These are phyloP conservation scores for Sericinus montela DNA, from an alignment of 2,888 invertebrate genomes.

Conservation along the genomic window DNA sequence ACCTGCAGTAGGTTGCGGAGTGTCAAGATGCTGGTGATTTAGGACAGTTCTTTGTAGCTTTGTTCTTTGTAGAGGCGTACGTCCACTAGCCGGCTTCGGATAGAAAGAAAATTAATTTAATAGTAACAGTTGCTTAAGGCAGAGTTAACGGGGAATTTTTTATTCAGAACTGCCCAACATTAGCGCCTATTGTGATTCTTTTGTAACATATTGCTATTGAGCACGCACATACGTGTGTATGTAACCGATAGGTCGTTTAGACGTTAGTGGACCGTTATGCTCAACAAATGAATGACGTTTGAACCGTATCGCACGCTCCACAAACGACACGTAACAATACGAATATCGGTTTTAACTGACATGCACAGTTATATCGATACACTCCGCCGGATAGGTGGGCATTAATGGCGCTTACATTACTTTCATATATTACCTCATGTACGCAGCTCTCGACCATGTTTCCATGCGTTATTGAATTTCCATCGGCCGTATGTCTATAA, in stretches of 20 bases:
- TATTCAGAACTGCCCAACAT: no score
- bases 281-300: slow-evolving; percentile 33
- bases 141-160: no score
- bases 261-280: slow-evolving; percentile 21
- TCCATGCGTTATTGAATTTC: slow-evolving; percentile 12
- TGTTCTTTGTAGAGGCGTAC: no score
- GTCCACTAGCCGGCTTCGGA: no score
- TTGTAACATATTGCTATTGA: no score
- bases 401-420: slow-evolving; percentile 13
- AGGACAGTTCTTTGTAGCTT: no score
- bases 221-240: background rate
- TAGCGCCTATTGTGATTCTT: no score
- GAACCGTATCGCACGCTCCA: slow-evolving; percentile 47
- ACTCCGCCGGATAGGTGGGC: slow-evolving; percentile 7
- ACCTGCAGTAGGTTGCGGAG: no score
- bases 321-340: slow-evolving; percentile 27
- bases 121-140: no score
- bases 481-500: slow-evolving; percentile 9
- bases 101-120: no score
- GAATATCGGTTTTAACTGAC: slow-evolving; percentile 23
- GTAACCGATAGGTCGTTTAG: slow-evolving; percentile 16
- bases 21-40: no score
- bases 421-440: slow-evolving; percentile 13
- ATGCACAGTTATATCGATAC: slow-evolving; percentile 12
- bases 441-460: slow-evolving; percentile 1